These are phyloP conservation scores for Cephus nigrinus DNA, from an alignment of 2,888 invertebrate genomes.

Conservation along the genomic window DNA sequence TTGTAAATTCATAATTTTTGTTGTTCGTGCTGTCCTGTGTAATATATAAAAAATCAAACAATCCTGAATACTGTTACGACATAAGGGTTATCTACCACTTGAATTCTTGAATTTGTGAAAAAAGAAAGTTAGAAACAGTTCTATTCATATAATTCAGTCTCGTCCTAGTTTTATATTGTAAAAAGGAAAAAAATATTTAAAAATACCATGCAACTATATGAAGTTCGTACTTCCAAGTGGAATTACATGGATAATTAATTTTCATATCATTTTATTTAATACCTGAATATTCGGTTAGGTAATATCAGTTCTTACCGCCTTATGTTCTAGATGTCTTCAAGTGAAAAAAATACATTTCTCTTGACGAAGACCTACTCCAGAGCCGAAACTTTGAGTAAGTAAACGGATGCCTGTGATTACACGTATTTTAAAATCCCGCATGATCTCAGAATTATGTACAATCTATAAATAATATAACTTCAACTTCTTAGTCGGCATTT, in stretches of 20 bases:
- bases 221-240: neutral
- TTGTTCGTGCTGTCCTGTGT: neutral
- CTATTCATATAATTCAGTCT: too few relatives aligned
- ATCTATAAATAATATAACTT: neutral
- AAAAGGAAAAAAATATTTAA: neutral
- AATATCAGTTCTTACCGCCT: neutral
- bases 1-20: neutral
- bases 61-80: neutral
- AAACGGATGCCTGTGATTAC: neutral
- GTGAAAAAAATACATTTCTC: neutral
- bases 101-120: neutral
- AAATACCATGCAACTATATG: neutral
- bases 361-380: neutral
- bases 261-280: neutral
- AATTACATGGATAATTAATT: neutral
- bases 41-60: neutral
- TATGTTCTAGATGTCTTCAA: neutral
- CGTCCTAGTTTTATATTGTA: too few relatives aligned
- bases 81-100: neutral
- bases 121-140: too few relatives aligned
- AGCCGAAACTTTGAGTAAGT: neutral
- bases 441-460: neutral
- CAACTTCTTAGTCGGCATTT: neutral
- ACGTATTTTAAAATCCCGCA: neutral
- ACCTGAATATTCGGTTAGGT: neutral